phyloP scores from a whole-genome alignment of 2,888 invertebrate genomes.

The Ferrisia virgata region DNA sequence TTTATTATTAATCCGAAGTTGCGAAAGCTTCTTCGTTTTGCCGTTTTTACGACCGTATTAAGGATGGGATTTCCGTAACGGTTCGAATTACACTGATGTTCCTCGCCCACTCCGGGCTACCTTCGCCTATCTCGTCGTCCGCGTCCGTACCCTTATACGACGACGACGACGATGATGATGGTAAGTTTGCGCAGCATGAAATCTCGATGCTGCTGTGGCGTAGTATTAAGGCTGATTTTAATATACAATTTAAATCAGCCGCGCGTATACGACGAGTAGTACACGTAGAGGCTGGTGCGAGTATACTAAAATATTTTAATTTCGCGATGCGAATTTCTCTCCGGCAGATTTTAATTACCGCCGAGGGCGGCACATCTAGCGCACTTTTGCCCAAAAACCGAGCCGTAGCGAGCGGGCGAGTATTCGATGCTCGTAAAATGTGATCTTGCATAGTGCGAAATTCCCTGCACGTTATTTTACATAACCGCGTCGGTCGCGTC shows the following conservation, averaged over 20 bases:
- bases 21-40: slow-evolving; percentile 8
- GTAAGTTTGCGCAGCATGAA: background rate
- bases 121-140: background rate
- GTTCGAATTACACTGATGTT: background rate
- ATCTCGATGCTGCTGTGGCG: background rate
- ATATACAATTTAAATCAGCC: slow-evolving; percentile 30
- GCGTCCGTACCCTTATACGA: no score
- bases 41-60: slow-evolving; percentile 34
- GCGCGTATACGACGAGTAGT: no score
- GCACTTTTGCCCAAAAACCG: background rate
- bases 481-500: background rate
- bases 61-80: slow-evolving; percentile 15
- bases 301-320: slow-evolving; percentile 32
- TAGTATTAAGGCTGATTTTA: background rate
- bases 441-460: slow-evolving; percentile 5
- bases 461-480: background rate
- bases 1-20: slow-evolving; percentile 42
- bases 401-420: background rate
- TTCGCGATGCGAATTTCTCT: slow-evolving; percentile 22
- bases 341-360: slow-evolving; percentile 7
- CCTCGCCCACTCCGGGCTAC: background rate
- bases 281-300: background rate
- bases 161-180: no score
- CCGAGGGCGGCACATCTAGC: background rate
- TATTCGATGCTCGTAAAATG: slow-evolving; percentile 2